Percentiles rank a stretch among this genome's conserved stretches.
phyloP scores from a whole-genome alignment of 2,113 vertebrate species.

The Fulmarus glacialis region DNA sequence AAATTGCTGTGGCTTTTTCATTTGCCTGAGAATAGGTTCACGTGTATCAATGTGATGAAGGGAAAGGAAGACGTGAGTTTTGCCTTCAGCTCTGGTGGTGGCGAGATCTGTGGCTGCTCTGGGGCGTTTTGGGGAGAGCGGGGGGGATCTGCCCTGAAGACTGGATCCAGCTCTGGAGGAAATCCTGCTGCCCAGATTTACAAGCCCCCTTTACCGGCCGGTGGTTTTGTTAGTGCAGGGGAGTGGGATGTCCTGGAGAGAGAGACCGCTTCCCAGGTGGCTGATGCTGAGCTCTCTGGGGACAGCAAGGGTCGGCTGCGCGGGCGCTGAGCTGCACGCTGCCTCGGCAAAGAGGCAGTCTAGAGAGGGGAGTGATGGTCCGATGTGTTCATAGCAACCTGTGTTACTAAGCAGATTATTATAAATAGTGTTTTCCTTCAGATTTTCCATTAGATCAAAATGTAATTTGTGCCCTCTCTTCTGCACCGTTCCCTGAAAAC shows the following conservation, averaged over 20 bases:
- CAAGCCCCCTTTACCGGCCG: neutral
- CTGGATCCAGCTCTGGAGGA: neutral
- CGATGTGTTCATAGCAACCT: neutral
- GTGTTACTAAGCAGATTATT: neutral
- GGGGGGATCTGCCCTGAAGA: neutral
- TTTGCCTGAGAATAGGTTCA: neutral
- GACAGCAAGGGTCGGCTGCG: neutral
- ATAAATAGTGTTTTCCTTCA: neutral
- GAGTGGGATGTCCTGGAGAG: neutral
- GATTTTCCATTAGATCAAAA: neutral
- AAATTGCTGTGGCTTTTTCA: neutral
- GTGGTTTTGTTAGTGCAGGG: neutral
- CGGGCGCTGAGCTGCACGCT: neutral
- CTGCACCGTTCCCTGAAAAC: neutral
- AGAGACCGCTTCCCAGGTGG: neutral
- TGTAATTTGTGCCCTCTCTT: neutral
- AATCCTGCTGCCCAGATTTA: neutral
- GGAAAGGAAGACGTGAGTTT: neutral
- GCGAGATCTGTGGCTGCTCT: neutral
- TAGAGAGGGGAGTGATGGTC: neutral
- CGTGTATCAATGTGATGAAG: rapidly evolving
- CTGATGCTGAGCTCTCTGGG: neutral
- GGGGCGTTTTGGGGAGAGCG: rapidly evolving
- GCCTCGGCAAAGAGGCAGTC: neutral
- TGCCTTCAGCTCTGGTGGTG: neutral